Evolutionary conservation across 2,113 vertebrate genomes (phyloP).

Genomic region (Calcarius ornatus): DNA sequence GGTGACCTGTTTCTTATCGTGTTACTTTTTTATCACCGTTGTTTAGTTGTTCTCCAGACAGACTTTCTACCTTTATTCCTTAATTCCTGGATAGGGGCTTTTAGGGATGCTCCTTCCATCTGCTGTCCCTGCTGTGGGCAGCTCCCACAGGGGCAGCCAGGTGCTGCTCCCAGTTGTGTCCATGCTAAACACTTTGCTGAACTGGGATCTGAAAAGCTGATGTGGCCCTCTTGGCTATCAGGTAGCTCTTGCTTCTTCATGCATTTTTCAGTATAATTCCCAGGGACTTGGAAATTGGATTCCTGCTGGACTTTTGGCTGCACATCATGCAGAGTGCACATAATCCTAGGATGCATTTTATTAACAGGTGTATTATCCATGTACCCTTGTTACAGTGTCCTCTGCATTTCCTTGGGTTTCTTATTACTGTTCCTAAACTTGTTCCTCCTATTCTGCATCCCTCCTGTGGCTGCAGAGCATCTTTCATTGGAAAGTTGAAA

Average conservation of each 20-base stretch:
- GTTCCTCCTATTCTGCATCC: neutral
- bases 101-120: neutral
- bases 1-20: neutral
- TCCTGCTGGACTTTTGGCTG: neutral
- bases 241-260: conserved; percentile 1
- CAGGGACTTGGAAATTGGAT: neutral
- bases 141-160: too few relatives aligned
- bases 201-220: neutral
- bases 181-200: neutral
- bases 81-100: neutral
- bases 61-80: neutral
- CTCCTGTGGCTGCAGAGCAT: neutral
- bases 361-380: neutral
- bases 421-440: neutral
- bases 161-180: neutral
- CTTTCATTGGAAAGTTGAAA: conserved; percentile 19
- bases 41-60: neutral
- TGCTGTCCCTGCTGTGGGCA: neutral
- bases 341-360: neutral
- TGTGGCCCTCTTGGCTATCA: neutral
- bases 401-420: neutral
- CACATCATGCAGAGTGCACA: neutral
- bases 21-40: neutral
- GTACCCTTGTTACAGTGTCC: neutral
- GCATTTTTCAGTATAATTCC: neutral